These are phyloP conservation scores for Leptinotarsa defecta DNA, from an alignment of 1,140 invertebrate genomes.

Conservation along the genomic window DNA sequence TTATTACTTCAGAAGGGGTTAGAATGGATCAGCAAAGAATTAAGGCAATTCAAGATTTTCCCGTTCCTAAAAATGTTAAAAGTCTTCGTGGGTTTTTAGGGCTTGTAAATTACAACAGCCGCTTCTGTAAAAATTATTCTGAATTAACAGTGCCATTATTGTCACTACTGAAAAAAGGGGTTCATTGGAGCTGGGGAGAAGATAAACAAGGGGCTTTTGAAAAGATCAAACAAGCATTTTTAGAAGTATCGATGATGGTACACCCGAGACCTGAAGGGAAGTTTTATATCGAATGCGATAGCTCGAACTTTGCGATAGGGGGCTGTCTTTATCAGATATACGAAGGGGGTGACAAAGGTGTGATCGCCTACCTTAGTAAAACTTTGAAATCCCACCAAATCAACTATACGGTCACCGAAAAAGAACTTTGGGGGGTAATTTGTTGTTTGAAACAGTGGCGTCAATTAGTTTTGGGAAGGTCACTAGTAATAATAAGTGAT, in stretches of 20 bases:
- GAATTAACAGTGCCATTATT: not conserved
- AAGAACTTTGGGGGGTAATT: slow-evolving; percentile 50
- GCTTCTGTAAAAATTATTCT: slow-evolving; percentile 4
- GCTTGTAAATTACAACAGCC: not conserved
- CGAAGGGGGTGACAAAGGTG: slow-evolving; percentile 32
- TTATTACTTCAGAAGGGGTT: not conserved
- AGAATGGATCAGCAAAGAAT: not conserved
- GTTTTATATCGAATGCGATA: slow-evolving; percentile 21
- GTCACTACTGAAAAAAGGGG: not conserved
- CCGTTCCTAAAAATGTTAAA: not conserved
- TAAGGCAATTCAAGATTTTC: not conserved
- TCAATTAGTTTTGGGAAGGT: slow-evolving; percentile 28
- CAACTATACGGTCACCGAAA: slow-evolving; percentile 57
- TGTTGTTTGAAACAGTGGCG: slow-evolving; percentile 35
- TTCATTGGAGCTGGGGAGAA: not conserved
- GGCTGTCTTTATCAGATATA: slow-evolving; percentile 4
- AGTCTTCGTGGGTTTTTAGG: not conserved
- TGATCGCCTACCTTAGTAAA: slow-evolving; percentile 55
- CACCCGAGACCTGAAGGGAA: not conserved
- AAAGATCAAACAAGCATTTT: slow-evolving; percentile 10
- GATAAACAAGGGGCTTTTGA: slow-evolving; percentile 2
- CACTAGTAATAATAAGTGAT: slow-evolving; percentile 59
- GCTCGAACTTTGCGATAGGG: slow-evolving; percentile 11
- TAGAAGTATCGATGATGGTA: not conserved
- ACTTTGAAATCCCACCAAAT: slow-evolving; percentile 51